Evolutionary conservation across 2,797 vertebrate species (phyloP).

Genomic region (Sorex maritimensis): DNA sequence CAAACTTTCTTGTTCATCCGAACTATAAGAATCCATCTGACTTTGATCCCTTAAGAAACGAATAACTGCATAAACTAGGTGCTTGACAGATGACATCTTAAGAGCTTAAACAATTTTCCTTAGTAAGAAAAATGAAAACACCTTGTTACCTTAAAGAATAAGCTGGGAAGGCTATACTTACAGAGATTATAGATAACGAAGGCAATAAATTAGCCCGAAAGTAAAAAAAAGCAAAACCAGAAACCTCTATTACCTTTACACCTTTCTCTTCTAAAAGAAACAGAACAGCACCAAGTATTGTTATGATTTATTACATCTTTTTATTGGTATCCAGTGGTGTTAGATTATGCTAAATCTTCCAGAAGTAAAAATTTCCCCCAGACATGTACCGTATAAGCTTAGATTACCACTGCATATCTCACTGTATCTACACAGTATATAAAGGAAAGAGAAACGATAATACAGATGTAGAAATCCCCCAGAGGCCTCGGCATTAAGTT

Average conservation of each 20-base stretch:
- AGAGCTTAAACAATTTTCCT: constrained; percentile 82
- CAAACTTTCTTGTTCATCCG: constrained; percentile 98
- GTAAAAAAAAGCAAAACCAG: constrained; percentile 39
- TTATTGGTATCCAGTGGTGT: constrained; percentile 39
- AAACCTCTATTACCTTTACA: constrained; percentile 44
- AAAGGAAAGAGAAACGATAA: background rate
- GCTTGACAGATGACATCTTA: constrained; percentile 97
- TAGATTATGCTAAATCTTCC: constrained; percentile 53
- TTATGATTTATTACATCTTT: constrained; percentile 40
- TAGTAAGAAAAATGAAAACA: constrained; percentile 83
- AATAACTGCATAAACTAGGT: constrained; percentile 97
- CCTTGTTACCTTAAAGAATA: constrained; percentile 64
- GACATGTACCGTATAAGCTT: constrained; percentile 67
- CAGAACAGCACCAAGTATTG: constrained; percentile 30
- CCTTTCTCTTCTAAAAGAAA: constrained; percentile 45
- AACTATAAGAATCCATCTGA: constrained; percentile 95
- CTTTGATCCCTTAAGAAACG: constrained; percentile 98
- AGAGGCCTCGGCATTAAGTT: constrained; percentile 83
- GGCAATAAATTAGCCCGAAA: background rate
- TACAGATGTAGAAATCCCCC: background rate
- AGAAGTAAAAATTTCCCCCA: constrained; percentile 56
- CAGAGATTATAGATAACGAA: background rate
- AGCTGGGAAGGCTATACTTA: constrained; percentile 33
- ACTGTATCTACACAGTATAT: background rate
- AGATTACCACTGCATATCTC: constrained; percentile 40